A percentile compares a stretch with the other conserved stretches of the same genome.
phyloP scores from a whole-genome alignment of 2,888 invertebrate species.

The Geotrupes spiniger region DNA sequence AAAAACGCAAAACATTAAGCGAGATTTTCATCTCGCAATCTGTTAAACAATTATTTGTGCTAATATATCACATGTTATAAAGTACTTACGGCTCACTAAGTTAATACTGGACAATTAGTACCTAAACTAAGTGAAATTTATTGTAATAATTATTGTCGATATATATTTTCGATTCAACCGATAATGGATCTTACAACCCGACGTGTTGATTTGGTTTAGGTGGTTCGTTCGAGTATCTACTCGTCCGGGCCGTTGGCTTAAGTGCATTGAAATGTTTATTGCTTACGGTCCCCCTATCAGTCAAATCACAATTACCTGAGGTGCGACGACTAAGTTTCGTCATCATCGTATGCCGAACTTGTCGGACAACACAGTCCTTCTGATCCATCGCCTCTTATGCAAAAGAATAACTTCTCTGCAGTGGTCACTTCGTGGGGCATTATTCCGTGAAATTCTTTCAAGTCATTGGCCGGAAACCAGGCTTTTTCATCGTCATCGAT shows the following conservation, averaged over 20 bases:
- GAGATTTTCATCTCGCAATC: not conserved
- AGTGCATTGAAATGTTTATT: not conserved
- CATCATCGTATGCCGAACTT: conserved; percentile 57
- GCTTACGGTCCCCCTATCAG: not conserved
- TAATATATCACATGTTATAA: conserved; percentile 23
- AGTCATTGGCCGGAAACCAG: conserved; percentile 87
- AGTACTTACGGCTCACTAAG: conserved; percentile 3
- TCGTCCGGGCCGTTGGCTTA: not conserved
- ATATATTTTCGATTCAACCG: conserved; percentile 1
- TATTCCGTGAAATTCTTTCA: conserved; percentile 86
- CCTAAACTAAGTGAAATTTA: not conserved
- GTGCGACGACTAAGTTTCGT: conserved; percentile 32
- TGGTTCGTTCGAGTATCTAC: no score
- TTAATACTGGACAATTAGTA: conserved; percentile 10
- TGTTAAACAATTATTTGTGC: conserved; percentile 21
- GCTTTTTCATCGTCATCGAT: conserved; percentile 88
- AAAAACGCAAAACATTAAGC: no score
- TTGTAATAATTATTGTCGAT: conserved; percentile 4
- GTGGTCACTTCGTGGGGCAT: conserved; percentile 78
- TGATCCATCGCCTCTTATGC: conserved; percentile 78
- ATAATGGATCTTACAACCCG: conserved; percentile 1
- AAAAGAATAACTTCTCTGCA: conserved; percentile 76
- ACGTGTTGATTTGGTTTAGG: no score
- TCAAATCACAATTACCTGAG: not conserved
- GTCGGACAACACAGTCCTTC: conserved; percentile 81